Evolutionary conservation across 2,113 vertebrate species (phyloP).

Genomic region (Burhinus bistriatus): DNA sequence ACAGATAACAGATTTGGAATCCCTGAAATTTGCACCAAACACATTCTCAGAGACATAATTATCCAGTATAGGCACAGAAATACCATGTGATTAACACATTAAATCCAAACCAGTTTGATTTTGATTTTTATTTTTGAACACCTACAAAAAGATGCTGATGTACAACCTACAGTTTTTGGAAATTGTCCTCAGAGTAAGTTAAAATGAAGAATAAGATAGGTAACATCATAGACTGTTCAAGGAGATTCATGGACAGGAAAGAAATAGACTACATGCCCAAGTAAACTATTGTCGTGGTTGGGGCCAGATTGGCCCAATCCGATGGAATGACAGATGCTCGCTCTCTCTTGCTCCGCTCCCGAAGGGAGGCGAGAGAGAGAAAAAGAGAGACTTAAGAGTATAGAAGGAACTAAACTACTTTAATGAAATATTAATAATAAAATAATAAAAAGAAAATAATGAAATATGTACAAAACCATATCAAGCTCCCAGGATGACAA

Average conservation of each 20-base stretch:
- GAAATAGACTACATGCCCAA: not conserved
- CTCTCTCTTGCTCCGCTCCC: too few relatives aligned
- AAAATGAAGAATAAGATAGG: not conserved
- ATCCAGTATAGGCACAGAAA: not conserved
- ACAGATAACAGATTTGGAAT: not conserved
- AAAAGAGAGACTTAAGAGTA: too few relatives aligned
- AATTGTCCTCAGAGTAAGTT: not conserved
- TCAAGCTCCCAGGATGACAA: too few relatives aligned
- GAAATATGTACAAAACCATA: too few relatives aligned
- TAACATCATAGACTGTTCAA: not conserved
- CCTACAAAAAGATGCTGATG: not conserved
- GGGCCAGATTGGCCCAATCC: too few relatives aligned
- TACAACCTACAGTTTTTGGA: not conserved
- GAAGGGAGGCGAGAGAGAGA: too few relatives aligned
- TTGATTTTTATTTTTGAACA: not conserved
- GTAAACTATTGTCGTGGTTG: too few relatives aligned
- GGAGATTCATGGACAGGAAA: not conserved
- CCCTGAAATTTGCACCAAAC: not conserved
- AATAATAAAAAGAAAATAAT: too few relatives aligned
- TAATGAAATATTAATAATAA: too few relatives aligned
- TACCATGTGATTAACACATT: not conserved
- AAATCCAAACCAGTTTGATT: not conserved
- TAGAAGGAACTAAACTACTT: too few relatives aligned
- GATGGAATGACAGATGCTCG: too few relatives aligned
- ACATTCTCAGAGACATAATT: not conserved